Conservation (phyloP, 2,888 invertebrate species). For the Subacronicta megacephala region DNA sequence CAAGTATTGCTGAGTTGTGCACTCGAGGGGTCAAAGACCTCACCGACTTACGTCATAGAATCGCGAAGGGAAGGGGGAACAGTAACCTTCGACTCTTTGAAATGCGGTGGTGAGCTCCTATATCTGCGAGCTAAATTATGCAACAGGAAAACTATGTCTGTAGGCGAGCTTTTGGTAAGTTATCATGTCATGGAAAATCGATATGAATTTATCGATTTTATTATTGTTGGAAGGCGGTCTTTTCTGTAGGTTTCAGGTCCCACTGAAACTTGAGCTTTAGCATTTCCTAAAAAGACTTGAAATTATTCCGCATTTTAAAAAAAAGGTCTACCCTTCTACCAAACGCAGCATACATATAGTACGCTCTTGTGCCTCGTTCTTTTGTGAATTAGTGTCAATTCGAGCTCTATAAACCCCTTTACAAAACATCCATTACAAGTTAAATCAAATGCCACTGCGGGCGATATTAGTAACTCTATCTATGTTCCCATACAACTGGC, state of each 20-base stretch:
- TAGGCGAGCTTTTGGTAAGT: background rate
- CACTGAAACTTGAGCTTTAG: too few relatives aligned
- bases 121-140: slow-evolving; percentile 44
- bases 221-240: too few relatives aligned
- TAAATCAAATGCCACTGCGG: slow-evolving; percentile 22
- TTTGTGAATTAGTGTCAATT: too few relatives aligned
- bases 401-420: background rate
- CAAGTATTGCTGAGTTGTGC: slow-evolving; percentile 23
- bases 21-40: slow-evolving; percentile 45
- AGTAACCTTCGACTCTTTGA: slow-evolving; percentile 42
- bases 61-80: slow-evolving; percentile 23
- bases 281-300: too few relatives aligned
- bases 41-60: slow-evolving; percentile 38
- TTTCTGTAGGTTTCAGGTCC: too few relatives aligned
- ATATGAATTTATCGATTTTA: too few relatives aligned
- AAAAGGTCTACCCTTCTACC: too few relatives aligned
- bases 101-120: slow-evolving; percentile 25
- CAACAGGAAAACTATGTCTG: slow-evolving; percentile 6
- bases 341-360: too few relatives aligned
- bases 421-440: slow-evolving; percentile 8
- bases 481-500: slow-evolving; percentile 18
- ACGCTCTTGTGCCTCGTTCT: too few relatives aligned
- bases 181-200: background rate
- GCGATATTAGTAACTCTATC: slow-evolving; percentile 33
- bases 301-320: too few relatives aligned